Conservation (phyloP, 1,140 invertebrate genomes). For the Leptinotarsa undecemlineata region DNA sequence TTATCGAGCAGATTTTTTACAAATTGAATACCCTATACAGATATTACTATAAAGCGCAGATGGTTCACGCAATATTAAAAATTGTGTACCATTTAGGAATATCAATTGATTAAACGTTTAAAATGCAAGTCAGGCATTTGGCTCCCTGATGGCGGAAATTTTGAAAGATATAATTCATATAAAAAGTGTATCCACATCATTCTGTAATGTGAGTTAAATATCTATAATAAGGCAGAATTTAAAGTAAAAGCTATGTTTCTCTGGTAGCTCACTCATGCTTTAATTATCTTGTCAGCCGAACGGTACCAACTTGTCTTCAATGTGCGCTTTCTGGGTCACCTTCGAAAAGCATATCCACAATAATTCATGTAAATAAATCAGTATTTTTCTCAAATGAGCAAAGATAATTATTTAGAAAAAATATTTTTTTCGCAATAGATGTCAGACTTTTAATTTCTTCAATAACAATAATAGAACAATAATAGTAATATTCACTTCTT, state of each 20-base stretch:
- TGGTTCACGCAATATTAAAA: background rate
- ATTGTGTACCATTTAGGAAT: conserved; percentile 5
- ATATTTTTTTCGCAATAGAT: no score
- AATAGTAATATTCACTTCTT: no score
- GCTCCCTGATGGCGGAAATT: background rate
- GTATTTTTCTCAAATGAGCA: no score
- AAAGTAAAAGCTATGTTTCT: conserved; percentile 10
- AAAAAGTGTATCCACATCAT: background rate
- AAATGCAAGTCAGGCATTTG: conserved; percentile 3
- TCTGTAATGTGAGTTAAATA: background rate
- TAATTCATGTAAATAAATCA: no score
- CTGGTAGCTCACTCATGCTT: conserved; percentile 4
- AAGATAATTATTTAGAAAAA: no score
- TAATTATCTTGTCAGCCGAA: background rate
- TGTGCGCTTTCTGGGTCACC: background rate
- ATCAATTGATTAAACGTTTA: background rate
- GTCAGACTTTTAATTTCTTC: no score
- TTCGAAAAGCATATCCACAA: background rate
- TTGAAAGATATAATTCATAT: conserved; percentile 1
- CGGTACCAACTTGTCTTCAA: background rate
- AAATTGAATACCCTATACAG: conserved; percentile 5
- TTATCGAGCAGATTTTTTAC: background rate
- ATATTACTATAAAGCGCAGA: background rate
- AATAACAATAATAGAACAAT: no score
- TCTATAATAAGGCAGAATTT: conserved; percentile 1